A percentile compares a stretch with the other conserved stretches of the same genome.
Evolutionary conservation across 2,113 vertebrate genomes (phyloP).

Genomic region (rabbit (Oryctolagus cuniculus)): mOryCun1.1 NC_091435.1:41709501-41710000

Average conservation of each 20-base stretch:
- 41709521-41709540: not conserved
- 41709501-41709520: slow-evolving; percentile 5
- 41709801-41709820: not conserved
- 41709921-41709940: too few species aligned
- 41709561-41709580: not conserved
- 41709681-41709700: not conserved
- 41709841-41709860: not conserved
- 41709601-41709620: not conserved
- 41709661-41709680: not conserved
- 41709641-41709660: not conserved
- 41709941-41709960: too few species aligned
- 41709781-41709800: not conserved
- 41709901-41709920: too few species aligned
- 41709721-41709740: not conserved
- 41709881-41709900: not conserved
- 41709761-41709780: not conserved
- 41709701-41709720: slow-evolving; percentile 41
- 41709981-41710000: too few species aligned
- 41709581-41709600: not conserved
- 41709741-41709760: not conserved
- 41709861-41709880: not conserved
- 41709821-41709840: not conserved
- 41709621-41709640: not conserved
- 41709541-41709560: not conserved
- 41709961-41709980: too few species aligned